phyloP scores from a whole-genome alignment of 1,140 invertebrate genomes.

The Grapholita molesta region DNA sequence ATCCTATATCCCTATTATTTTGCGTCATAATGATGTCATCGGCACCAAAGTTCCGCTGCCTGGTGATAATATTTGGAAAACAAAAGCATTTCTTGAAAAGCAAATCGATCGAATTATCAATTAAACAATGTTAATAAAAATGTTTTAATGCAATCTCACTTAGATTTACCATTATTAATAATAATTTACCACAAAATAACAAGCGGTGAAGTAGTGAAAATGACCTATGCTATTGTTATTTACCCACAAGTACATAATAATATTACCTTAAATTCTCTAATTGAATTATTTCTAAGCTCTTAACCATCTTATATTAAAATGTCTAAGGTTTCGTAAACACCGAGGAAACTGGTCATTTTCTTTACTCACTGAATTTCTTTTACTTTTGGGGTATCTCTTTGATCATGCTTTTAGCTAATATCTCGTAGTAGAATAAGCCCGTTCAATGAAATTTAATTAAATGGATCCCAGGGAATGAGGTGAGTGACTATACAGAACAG shows the following conservation, averaged over 20 bases:
- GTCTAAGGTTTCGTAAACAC: neutral
- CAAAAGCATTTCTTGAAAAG: too few species aligned
- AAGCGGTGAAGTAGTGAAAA: too few species aligned
- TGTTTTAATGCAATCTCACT: too few species aligned
- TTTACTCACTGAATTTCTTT: slow-evolving; percentile 2
- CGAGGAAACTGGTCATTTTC: neutral
- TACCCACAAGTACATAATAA: neutral
- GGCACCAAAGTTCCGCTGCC: too few species aligned
- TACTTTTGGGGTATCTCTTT: neutral
- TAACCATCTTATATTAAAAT: neutral
- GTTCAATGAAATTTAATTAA: neutral
- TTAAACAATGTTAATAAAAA: too few species aligned
- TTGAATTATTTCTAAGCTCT: neutral
- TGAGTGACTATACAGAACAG: neutral
- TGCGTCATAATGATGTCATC: too few species aligned
- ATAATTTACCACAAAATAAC: too few species aligned
- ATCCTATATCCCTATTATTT: too few species aligned
- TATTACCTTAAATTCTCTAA: neutral
- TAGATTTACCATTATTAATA: too few species aligned
- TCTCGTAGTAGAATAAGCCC: neutral
- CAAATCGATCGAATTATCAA: too few species aligned
- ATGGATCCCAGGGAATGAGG: neutral
- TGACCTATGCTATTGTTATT: too few species aligned
- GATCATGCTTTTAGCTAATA: neutral
- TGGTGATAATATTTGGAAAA: too few species aligned